Conservation (phyloP, 1,140 invertebrate species). For the Telenomus remus region DNA sequence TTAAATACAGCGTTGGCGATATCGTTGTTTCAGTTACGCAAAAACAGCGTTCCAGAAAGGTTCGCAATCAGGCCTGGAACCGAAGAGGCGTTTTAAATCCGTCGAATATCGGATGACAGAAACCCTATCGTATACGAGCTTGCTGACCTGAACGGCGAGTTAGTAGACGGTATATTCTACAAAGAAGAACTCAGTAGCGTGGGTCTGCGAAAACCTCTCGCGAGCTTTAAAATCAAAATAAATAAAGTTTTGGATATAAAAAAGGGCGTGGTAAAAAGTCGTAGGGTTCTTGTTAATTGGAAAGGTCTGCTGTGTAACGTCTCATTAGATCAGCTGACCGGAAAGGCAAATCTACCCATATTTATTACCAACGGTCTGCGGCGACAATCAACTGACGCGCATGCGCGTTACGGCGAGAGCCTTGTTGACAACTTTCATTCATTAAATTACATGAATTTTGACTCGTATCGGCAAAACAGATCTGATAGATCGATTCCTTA, state of each 20-base stretch:
- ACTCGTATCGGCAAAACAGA: too few species aligned
- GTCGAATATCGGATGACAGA: background rate
- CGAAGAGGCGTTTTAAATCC: conserved; percentile 5
- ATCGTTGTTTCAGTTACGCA: conserved; percentile 11
- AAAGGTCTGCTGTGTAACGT: conserved; percentile 10
- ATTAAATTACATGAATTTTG: too few species aligned
- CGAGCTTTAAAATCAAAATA: background rate
- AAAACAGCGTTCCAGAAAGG: conserved; percentile 27
- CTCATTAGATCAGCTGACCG: too few species aligned
- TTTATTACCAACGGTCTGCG: too few species aligned
- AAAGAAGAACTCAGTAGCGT: conserved; percentile 11
- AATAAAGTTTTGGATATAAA: conserved; percentile 3
- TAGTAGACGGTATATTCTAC: conserved; percentile 26
- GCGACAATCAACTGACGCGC: too few species aligned
- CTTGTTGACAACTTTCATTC: too few species aligned
- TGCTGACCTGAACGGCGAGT: conserved; percentile 1
- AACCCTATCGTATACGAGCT: background rate
- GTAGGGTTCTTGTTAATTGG: conserved; percentile 5
- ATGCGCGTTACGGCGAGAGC: too few species aligned
- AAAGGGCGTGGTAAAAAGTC: background rate
- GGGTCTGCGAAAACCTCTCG: background rate
- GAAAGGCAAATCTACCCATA: too few species aligned
- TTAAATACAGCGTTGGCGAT: conserved; percentile 11
- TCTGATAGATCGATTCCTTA: too few species aligned
- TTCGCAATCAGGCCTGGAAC: conserved; percentile 11